Percentiles rank a stretch among this genome's conserved stretches.
phyloP scores from a whole-genome alignment of 2,113 vertebrate genomes.

The Seriola dumerili region DNA sequence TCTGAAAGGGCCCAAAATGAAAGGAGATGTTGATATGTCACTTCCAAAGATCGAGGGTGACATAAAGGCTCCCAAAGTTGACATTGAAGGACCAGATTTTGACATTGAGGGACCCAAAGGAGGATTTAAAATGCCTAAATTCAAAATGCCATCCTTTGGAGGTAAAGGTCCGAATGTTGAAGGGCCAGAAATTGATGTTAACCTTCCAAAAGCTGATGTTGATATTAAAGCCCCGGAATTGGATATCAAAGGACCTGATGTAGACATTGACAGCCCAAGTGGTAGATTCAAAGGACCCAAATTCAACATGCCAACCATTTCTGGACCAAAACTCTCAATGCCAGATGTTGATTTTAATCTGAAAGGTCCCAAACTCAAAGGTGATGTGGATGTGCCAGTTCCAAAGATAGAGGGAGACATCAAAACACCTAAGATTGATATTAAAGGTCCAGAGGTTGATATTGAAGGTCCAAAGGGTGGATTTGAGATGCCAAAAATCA shows the following conservation, averaged over 20 bases:
- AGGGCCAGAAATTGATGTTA: conserved; percentile 12
- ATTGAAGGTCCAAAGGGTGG: background rate
- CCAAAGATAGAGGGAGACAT: conserved; percentile 46
- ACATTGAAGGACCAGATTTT: background rate
- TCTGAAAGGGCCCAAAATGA: conserved; percentile 5
- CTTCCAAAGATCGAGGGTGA: conserved; percentile 22
- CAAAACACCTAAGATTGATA: background rate
- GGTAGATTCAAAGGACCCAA: conserved; percentile 41
- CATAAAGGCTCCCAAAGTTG: background rate
- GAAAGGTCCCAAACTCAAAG: conserved; percentile 47
- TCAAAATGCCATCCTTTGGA: conserved; percentile 77
- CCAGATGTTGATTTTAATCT: conserved; percentile 22
- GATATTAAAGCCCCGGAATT: background rate
- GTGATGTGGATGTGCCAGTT: conserved; percentile 12
- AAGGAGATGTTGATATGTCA: conserved; percentile 29
- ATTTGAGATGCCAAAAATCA: conserved; percentile 41
- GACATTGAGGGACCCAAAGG: conserved; percentile 6
- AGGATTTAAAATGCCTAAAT: conserved; percentile 59
- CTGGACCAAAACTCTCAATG: conserved; percentile 13
- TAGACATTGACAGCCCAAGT: conserved; percentile 53
- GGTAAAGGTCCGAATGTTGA: conserved; percentile 70
- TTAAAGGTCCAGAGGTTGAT: background rate
- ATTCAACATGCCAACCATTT: conserved; percentile 16
- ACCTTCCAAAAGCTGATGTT: conserved; percentile 16
- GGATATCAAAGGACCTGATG: background rate